Evolutionary conservation across 2,797 vertebrate species (phyloP), one percentile per base, ranked within the genome.

Genomic region (Cynodonichthys magdalenae): DNA sequence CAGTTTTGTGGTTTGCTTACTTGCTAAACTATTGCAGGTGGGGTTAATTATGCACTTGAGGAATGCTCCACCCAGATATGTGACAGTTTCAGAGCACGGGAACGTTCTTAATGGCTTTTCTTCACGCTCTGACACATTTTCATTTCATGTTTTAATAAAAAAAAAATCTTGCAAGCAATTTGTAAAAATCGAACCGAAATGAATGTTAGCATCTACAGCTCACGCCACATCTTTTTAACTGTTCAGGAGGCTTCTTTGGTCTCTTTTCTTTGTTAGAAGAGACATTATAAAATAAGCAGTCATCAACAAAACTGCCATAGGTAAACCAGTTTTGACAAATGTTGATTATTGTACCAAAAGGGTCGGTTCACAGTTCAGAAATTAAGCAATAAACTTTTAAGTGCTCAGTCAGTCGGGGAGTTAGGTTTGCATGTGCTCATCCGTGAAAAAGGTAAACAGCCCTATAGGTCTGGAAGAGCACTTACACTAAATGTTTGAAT

Each of bases 401-500:
- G 47, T 52, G 54, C 51, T 54, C 57, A 66, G 74, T 80, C 77
- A 56, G 63, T 72, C 50, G 69, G 54, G 41, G 66, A 42, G 71
- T 66, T 70, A 59, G 65, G 69, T 73, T 75, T 6, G 52, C 69
- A 46, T 59, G 71, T 41, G 47, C 74, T 53, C 57, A 49, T 24
- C 67, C 59, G 66, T 56, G 63, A 42, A 52, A 66, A 87, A 80
- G 56, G 59, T 82, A 84, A 90, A 89, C 82, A 87, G 41, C 49
- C 59, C 50, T n/a, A 68, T 8, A 12, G 29, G 69, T 82, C 84
- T 90, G 88, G 75, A 80, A 41, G 77, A 89, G 69, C 80, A 78
- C 82, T 88, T 82, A 80, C 61, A 66, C 74, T 63, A 68, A 66
- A 80, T 31, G 19, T 55, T 48, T 31, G 57, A 80, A 71, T 69